Conservation (phyloP, 2,797 vertebrate species). For the Meriones psammophilus region DNA sequence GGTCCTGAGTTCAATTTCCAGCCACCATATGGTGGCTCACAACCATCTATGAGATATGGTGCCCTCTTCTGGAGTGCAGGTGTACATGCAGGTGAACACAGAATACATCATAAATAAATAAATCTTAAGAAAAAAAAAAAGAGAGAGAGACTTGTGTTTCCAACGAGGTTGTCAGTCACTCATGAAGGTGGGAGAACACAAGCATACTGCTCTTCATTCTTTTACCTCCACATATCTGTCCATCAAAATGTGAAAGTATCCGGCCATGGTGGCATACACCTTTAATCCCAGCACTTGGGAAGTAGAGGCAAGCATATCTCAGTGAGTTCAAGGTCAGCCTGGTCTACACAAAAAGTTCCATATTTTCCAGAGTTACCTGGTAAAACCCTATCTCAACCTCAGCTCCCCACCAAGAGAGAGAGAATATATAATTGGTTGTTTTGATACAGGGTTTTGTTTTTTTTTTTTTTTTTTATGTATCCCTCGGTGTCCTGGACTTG, state of each 20-base stretch:
- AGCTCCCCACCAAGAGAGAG: neutral
- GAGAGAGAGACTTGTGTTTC: neutral
- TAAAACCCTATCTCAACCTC: neutral
- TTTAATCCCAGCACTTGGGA: too few relatives aligned
- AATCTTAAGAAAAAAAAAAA: too few relatives aligned
- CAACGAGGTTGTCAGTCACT: neutral
- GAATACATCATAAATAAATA: too few relatives aligned
- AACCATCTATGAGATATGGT: too few relatives aligned
- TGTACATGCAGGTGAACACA: too few relatives aligned
- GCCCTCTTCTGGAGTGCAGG: too few relatives aligned
- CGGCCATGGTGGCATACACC: neutral
- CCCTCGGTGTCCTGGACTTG: too few relatives aligned
- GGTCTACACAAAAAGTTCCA: neutral
- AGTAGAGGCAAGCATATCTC: too few relatives aligned
- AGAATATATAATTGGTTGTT: neutral
- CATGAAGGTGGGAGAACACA: neutral
- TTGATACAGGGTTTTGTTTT: too few relatives aligned
- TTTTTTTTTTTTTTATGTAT: too few relatives aligned
- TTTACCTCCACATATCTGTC: neutral
- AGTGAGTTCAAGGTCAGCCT: neutral
- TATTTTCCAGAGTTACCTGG: neutral
- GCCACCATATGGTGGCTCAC: too few relatives aligned
- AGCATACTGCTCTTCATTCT: neutral
- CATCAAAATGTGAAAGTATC: neutral
- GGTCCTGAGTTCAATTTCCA: too few relatives aligned